Evolutionary conservation across 2,797 vertebrate genomes (phyloP).

Genomic region (Leptatherina wallacei): DNA sequence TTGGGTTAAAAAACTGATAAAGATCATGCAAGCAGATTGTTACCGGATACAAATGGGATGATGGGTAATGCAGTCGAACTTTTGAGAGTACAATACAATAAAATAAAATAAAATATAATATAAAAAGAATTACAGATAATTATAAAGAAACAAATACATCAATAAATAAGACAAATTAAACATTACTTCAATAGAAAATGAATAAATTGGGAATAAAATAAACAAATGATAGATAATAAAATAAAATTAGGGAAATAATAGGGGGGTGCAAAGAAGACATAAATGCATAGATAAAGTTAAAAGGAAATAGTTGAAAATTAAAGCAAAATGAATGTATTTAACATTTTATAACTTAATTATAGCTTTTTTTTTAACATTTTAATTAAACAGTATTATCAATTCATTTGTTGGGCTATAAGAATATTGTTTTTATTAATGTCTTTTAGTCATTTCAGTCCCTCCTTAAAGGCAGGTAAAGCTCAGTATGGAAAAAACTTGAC

Average conservation of each 20-base stretch:
- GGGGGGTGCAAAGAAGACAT: not conserved
- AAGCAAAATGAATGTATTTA: not conserved
- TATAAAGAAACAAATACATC: too few species aligned
- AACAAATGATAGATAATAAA: not conserved
- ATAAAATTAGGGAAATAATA: not conserved
- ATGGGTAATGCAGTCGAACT: too few species aligned
- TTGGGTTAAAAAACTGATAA: too few species aligned
- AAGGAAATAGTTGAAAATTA: too few species aligned
- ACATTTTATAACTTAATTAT: not conserved
- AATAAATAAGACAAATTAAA: too few species aligned
- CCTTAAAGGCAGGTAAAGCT: not conserved
- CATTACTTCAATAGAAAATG: too few species aligned
- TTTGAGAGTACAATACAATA: too few species aligned
- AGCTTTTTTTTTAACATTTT: not conserved
- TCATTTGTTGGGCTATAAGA: too few species aligned
- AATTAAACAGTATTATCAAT: not conserved
- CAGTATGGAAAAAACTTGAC: slow-evolving; percentile 14
- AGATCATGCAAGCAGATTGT: too few species aligned
- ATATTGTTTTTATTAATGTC: not conserved
- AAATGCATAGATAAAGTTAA: not conserved
- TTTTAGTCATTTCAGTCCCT: not conserved
- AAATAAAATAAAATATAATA: not conserved
- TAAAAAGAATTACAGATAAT: too few species aligned
- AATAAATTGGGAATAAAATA: too few species aligned
- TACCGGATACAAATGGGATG: too few species aligned